phyloP scores from a whole-genome alignment of 2,888 invertebrate genomes.

The Geophilus truncorum region DNA sequence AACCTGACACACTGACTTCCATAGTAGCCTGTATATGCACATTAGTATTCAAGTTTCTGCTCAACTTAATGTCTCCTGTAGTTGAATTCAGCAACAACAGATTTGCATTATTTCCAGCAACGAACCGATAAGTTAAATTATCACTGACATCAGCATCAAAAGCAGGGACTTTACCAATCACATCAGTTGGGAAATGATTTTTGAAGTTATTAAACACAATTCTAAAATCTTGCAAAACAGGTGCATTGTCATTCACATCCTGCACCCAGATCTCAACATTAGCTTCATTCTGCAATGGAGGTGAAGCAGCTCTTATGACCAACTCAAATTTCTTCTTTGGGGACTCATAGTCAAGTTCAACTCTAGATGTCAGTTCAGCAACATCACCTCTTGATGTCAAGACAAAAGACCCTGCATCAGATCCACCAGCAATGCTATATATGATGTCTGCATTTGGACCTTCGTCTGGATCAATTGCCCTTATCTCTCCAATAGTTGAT shows the following conservation, averaged over 20 bases:
- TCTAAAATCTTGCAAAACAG: constrained; percentile 78
- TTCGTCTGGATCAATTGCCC: constrained; percentile 87
- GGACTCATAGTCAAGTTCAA: constrained; percentile 94
- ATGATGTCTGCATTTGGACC: constrained; percentile 85
- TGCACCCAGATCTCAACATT: constrained; percentile 82
- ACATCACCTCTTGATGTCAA: constrained; percentile 55
- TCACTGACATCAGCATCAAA: constrained; percentile 92
- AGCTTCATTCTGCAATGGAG: constrained; percentile 81
- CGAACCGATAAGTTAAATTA: constrained; percentile 69
- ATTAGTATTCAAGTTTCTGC: constrained; percentile 90
- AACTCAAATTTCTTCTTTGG: constrained; percentile 82
- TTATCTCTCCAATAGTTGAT: constrained; percentile 83
- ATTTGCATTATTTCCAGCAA: constrained; percentile 90
- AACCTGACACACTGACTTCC: constrained; percentile 84
- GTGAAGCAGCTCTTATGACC: constrained; percentile 82
- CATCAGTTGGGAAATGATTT: constrained; percentile 86
- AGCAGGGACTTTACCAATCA: constrained; percentile 87
- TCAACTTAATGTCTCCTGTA: constrained; percentile 76
- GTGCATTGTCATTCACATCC: constrained; percentile 93
- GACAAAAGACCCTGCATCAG: constrained; percentile 45
- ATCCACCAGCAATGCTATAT: constrained; percentile 87
- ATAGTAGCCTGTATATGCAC: constrained; percentile 88
- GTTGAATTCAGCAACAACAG: constrained; percentile 75
- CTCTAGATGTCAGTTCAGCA: constrained; percentile 80
- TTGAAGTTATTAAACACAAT: constrained; percentile 93